Conservation (phyloP, 2,888 invertebrate genomes). For the Nephrotoma guestfalica region DNA sequence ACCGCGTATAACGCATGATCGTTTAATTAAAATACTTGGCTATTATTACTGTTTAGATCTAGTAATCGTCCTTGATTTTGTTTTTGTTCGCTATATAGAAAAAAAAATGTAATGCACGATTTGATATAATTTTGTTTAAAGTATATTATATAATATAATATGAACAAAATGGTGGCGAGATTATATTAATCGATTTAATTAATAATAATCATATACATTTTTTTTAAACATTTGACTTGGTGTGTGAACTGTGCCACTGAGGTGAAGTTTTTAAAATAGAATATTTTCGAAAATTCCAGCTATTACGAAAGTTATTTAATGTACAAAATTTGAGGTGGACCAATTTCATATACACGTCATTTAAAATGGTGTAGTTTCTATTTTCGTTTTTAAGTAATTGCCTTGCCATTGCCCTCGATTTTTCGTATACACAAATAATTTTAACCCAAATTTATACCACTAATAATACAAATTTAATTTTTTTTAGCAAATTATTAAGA, state of each 20-base stretch:
- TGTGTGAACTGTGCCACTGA: background rate
- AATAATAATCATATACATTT: background rate
- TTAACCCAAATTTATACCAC: background rate
- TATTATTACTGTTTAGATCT: background rate
- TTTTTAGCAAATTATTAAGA: background rate
- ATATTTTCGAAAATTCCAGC: background rate
- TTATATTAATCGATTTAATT: background rate
- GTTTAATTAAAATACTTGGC: background rate
- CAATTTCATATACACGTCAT: background rate
- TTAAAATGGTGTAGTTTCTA: background rate
- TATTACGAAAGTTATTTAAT: background rate
- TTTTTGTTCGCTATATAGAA: background rate
- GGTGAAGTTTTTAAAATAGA: background rate
- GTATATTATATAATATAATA: background rate
- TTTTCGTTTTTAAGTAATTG: background rate
- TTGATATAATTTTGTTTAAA: background rate
- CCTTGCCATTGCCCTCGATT: background rate
- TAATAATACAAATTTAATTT: background rate
- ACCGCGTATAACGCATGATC: background rate
- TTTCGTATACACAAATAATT: background rate
- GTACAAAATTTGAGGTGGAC: background rate
- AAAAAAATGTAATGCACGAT: background rate
- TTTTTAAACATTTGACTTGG: background rate
- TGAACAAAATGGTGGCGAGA: background rate
- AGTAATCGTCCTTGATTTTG: background rate